Conservation (phyloP, 2,888 invertebrate species). For the Crocallis elinguaria region DNA sequence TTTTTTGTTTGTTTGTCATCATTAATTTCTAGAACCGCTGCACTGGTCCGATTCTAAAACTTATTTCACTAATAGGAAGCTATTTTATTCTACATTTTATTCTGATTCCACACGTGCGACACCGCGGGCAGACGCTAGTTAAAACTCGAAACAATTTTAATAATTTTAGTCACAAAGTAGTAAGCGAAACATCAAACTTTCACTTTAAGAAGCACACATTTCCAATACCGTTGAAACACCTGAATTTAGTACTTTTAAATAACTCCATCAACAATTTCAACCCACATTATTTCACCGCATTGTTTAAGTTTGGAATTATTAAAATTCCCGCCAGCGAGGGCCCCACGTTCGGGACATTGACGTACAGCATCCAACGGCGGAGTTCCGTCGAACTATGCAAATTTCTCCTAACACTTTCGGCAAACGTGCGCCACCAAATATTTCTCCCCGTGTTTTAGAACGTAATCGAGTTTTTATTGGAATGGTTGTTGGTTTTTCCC, state of each 20-base stretch:
- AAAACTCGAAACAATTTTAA: no score
- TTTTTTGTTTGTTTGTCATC: no score
- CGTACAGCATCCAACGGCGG: slow-evolving; percentile 56
- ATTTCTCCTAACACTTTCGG: slow-evolving; percentile 71
- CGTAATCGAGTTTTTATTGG: slow-evolving; percentile 16
- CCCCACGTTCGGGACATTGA: slow-evolving; percentile 43
- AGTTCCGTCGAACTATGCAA: slow-evolving; percentile 73
- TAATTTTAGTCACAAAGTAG: no score
- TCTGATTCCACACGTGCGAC: no score
- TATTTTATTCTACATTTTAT: no score
- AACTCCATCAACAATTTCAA: background rate
- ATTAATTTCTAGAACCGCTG: no score
- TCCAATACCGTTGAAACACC: background rate
- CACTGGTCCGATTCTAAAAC: no score
- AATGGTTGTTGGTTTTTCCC: background rate
- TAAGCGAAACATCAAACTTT: no score
- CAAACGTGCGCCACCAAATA: slow-evolving; percentile 64
- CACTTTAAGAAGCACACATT: background rate
- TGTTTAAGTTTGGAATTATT: slow-evolving; percentile 16
- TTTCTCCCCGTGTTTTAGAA: slow-evolving; percentile 37
- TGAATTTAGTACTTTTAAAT: background rate
- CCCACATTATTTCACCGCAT: slow-evolving; percentile 10
- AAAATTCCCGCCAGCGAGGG: slow-evolving; percentile 31
- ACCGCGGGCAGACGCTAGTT: no score
- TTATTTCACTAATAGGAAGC: no score